These are phyloP conservation scores for Sabatieria punctata DNA, from an alignment of 2,888 invertebrate genomes.

Conservation along the genomic window DNA sequence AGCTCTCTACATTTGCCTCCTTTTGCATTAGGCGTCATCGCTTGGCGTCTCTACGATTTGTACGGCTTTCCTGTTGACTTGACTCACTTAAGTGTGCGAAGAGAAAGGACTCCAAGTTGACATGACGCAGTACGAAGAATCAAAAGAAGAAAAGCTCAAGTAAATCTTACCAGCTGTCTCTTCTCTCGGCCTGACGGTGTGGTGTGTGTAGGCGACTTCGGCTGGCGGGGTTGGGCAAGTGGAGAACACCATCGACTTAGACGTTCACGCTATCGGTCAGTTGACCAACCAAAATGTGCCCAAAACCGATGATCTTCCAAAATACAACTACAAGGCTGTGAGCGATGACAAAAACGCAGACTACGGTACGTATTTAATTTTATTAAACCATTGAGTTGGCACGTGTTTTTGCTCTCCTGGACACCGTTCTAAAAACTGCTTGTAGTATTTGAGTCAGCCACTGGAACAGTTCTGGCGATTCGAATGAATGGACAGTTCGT, in stretches of 20 bases:
- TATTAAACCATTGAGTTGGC: neutral
- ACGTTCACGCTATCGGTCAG: conserved; percentile 83
- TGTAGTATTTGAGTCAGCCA: conserved; percentile 49
- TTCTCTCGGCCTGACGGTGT: neutral
- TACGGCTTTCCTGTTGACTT: conserved; percentile 97
- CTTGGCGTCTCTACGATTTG: conserved; percentile 95
- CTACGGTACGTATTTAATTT: conserved; percentile 42
- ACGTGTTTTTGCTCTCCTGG: too few relatives aligned
- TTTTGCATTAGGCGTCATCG: conserved; percentile 80
- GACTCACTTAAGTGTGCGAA: conserved; percentile 90
- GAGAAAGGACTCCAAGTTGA: conserved; percentile 76
- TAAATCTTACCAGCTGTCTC: conserved; percentile 12
- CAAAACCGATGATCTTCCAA: conserved; percentile 71
- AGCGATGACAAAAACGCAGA: conserved; percentile 49
- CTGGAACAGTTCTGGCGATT: conserved; percentile 61
- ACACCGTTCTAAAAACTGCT: conserved; percentile 11
- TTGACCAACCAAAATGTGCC: conserved; percentile 56
- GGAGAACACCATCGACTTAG: conserved; percentile 63
- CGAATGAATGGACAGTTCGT: conserved; percentile 58
- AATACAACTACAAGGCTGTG: conserved; percentile 64
- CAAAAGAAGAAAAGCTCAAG: conserved; percentile 63
- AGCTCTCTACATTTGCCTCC: too few relatives aligned
- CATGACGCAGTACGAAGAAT: conserved; percentile 72
- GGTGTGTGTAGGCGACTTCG: neutral
- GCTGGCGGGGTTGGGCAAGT: conserved; percentile 55